A percentile compares a stretch with the other conserved stretches of the same genome.
These are phyloP conservation scores for Butorides virescens DNA, from an alignment of 2,113 vertebrate genomes.

Conservation along the genomic window DNA sequence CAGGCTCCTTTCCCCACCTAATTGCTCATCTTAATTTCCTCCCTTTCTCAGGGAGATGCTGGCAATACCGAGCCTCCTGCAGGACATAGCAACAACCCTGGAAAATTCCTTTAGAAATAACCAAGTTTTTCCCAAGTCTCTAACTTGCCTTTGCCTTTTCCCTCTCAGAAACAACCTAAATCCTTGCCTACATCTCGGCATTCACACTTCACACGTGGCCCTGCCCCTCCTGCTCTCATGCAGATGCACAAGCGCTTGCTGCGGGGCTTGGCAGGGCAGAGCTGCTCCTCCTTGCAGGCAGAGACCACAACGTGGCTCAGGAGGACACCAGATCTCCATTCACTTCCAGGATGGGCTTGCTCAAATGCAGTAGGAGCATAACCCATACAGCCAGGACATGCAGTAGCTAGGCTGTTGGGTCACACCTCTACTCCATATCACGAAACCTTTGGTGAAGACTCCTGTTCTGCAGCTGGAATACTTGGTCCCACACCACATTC, in stretches of 20 bases:
- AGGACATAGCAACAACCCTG: background rate
- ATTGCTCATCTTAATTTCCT: background rate
- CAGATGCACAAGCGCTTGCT: rapidly evolving
- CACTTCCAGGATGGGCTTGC: background rate
- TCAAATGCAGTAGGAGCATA: background rate
- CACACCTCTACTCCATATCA: background rate
- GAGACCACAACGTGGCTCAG: background rate
- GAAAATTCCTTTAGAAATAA: background rate
- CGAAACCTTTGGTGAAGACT: background rate
- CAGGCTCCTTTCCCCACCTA: background rate
- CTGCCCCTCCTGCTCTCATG: background rate
- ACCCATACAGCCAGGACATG: rapidly evolving
- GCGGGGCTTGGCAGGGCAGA: rapidly evolving
- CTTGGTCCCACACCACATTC: background rate
- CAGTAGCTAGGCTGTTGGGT: background rate
- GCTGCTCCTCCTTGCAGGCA: background rate
- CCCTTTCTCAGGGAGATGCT: background rate
- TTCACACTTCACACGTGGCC: rapidly evolving
- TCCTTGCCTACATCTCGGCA: rapidly evolving
- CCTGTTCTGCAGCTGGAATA: background rate
- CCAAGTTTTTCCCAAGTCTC: background rate
- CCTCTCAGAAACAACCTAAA: background rate
- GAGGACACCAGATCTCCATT: background rate
- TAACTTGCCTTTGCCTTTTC: background rate
- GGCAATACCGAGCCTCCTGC: background rate